phyloP scores from a whole-genome alignment of 1,140 invertebrate genomes.

The Leptoteleia sp. region DNA sequence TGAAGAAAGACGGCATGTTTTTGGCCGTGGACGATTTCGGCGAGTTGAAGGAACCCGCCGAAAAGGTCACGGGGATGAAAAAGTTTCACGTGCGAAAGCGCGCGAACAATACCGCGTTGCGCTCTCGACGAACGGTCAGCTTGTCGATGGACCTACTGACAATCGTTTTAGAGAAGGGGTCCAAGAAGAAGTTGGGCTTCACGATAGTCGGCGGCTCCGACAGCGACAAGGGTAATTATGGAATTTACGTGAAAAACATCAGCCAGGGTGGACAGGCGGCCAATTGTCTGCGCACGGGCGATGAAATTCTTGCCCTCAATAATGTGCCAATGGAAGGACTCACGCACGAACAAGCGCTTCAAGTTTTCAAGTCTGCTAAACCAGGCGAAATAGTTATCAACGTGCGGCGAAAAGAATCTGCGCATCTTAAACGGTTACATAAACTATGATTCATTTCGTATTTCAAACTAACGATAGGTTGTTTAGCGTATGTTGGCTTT shows the following conservation, averaged over 20 bases:
- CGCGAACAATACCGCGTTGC: conserved; percentile 40
- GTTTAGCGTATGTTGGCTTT: conserved; percentile 70
- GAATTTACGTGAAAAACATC: conserved; percentile 88
- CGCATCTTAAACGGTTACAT: conserved; percentile 77
- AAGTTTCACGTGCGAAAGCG: conserved; percentile 78
- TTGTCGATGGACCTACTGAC: conserved; percentile 74
- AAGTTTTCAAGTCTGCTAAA: conserved; percentile 85
- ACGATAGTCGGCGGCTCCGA: conserved; percentile 88
- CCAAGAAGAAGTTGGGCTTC: conserved; percentile 86
- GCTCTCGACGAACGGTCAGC: conserved; percentile 69
- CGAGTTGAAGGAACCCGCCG: conserved; percentile 17
- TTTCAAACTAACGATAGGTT: conserved; percentile 71
- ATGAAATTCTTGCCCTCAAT: conserved; percentile 87
- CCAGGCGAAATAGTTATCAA: conserved; percentile 84
- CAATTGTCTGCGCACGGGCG: conserved; percentile 83
- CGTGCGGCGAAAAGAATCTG: conserved; percentile 81
- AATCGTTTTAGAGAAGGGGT: conserved; percentile 83
- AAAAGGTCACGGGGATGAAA: conserved; percentile 77
- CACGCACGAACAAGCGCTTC: conserved; percentile 85
- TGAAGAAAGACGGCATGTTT: conserved; percentile 65
- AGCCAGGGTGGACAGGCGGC: conserved; percentile 86
- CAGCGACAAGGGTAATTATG: conserved; percentile 85
- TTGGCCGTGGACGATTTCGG: conserved; percentile 50
- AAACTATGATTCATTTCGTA: conserved; percentile 37
- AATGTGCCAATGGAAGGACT: conserved; percentile 83